Percentiles rank a stretch among this genome's conserved stretches.
Evolutionary conservation across 2,888 invertebrate species (phyloP).

Genomic region (Epinotia bilunana): DNA sequence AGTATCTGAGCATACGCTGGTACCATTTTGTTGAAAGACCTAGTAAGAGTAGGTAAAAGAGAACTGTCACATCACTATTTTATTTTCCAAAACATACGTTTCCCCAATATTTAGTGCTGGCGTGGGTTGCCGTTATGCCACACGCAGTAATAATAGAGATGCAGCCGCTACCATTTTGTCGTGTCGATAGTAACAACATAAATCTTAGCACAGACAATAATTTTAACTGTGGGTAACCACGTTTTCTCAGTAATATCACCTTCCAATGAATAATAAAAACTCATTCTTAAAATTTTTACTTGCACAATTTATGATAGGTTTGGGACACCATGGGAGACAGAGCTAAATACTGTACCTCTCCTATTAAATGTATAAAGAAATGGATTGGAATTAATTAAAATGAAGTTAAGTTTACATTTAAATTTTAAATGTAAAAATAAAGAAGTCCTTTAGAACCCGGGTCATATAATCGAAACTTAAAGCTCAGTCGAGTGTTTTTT

Average conservation of each 20-base stretch:
- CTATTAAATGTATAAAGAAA: too few species aligned
- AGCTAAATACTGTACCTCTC: too few species aligned
- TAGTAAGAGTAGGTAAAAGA: background rate
- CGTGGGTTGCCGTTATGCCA: slow-evolving; percentile 23
- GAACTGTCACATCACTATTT: background rate
- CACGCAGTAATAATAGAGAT: slow-evolving; percentile 13
- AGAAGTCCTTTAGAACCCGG: too few species aligned
- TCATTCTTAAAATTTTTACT: background rate
- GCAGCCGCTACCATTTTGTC: background rate
- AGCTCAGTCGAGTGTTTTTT: too few species aligned
- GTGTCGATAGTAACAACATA: slow-evolving; percentile 15
- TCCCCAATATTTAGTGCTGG: slow-evolving; percentile 11
- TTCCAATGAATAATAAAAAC: background rate
- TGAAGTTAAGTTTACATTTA: too few species aligned
- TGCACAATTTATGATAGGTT: too few species aligned
- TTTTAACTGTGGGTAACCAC: background rate
- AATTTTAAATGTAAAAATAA: too few species aligned
- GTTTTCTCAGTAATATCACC: background rate
- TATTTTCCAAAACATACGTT: slow-evolving; percentile 4
- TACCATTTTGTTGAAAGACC: too few species aligned
- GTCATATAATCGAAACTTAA: background rate
- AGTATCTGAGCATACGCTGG: too few species aligned
- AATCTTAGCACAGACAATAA: background rate
- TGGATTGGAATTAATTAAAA: too few species aligned
- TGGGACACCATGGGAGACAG: too few species aligned